A percentile compares a stretch with the other conserved stretches of the same genome.
These are phyloP conservation scores for Picathartes gymnocephalus DNA, from an alignment of 2,113 vertebrate genomes.

Conservation along the genomic window DNA sequence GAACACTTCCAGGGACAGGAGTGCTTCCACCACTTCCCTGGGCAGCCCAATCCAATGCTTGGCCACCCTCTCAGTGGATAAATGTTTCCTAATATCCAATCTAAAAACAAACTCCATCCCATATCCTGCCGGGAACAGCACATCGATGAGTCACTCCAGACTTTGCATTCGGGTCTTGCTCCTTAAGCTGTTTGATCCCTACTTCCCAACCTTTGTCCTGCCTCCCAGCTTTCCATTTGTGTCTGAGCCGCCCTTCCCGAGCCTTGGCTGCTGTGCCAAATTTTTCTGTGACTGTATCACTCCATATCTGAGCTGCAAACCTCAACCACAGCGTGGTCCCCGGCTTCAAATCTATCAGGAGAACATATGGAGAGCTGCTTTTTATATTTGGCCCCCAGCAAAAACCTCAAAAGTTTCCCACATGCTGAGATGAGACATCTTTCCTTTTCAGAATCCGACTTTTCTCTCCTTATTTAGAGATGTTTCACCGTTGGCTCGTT, in stretches of 20 bases:
- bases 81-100: too few relatives aligned
- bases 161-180: fast-evolving
- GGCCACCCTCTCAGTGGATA: fast-evolving
- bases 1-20: neutral
- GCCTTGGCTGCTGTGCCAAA: neutral
- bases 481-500: neutral
- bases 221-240: neutral
- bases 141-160: neutral
- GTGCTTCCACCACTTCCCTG: neutral
- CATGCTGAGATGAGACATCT: neutral
- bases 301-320: constrained; percentile 18
- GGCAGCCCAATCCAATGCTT: fast-evolving
- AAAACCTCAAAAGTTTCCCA: constrained; percentile 18
- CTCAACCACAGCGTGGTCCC: neutral
- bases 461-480: neutral
- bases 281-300: constrained; percentile 46
- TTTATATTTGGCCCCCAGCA: constrained; percentile 3
- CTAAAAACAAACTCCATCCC: neutral
- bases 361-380: neutral
- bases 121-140: fast-evolving
- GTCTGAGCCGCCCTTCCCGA: neutral
- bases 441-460: neutral
- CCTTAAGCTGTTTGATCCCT: neutral
- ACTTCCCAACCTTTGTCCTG: neutral
- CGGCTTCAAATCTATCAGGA: neutral